phyloP scores from a whole-genome alignment of 1,140 invertebrate genomes.

The Cecropterus lyciades region DNA sequence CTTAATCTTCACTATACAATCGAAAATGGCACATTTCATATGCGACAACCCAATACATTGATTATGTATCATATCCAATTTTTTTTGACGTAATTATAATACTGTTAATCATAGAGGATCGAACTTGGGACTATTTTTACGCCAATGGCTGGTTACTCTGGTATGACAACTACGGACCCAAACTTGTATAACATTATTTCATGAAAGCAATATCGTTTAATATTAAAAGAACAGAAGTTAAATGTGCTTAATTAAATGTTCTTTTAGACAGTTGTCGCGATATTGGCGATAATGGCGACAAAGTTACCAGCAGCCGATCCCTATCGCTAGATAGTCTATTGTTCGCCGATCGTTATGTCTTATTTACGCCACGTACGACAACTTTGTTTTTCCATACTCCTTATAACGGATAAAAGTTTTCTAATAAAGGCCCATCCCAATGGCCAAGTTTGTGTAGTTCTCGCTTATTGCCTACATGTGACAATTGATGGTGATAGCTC shows the following conservation, averaged over 20 bases:
- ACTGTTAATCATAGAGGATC: too few species aligned
- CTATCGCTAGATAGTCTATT: slow-evolving; percentile 22
- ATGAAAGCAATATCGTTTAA: not conserved
- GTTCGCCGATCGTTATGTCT: slow-evolving; percentile 54
- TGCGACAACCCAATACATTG: too few species aligned
- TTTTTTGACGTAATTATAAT: too few species aligned
- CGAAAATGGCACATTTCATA: too few species aligned
- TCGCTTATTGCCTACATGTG: slow-evolving; percentile 77
- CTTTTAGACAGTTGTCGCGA: slow-evolving; percentile 12
- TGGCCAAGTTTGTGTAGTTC: slow-evolving; percentile 68
- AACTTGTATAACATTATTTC: not conserved
- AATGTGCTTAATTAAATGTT: slow-evolving; percentile 24
- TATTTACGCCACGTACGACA: slow-evolving; percentile 77
- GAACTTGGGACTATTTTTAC: too few species aligned
- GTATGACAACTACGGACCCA: not conserved
- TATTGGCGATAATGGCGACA: slow-evolving; percentile 20
- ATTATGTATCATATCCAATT: too few species aligned
- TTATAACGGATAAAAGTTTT: slow-evolving; percentile 75
- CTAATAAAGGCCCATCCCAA: slow-evolving; percentile 76
- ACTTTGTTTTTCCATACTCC: slow-evolving; percentile 78
- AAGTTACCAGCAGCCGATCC: slow-evolving; percentile 14
- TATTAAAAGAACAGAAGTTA: slow-evolving; percentile 1
- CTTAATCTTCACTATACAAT: too few species aligned
- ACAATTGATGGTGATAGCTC: slow-evolving; percentile 79
- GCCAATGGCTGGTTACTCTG: not conserved